These are phyloP conservation scores for Rousettus leschenaultii DNA, from an alignment of 2,113 vertebrate species.

Conservation along the genomic window DNA sequence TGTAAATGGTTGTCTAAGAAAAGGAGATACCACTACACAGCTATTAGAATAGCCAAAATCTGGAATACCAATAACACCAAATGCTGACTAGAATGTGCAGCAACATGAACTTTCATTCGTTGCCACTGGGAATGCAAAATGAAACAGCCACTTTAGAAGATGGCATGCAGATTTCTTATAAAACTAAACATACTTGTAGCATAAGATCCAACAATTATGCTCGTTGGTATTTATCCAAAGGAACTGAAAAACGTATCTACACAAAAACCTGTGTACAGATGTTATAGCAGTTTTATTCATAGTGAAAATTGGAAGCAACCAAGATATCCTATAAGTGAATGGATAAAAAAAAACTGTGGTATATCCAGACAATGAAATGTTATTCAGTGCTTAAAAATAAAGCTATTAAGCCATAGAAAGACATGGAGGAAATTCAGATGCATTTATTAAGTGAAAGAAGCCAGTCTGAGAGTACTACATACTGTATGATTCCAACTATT, in stretches of 20 bases:
- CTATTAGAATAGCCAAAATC: not conserved
- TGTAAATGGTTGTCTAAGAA: not conserved
- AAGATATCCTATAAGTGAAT: not conserved
- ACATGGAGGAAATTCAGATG: not conserved
- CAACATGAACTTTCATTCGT: not conserved
- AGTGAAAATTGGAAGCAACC: not conserved
- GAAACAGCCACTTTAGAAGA: not conserved
- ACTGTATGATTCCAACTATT: not conserved
- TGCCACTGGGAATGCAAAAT: not conserved
- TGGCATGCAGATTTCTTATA: not conserved
- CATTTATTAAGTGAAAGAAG: not conserved
- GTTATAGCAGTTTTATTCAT: not conserved
- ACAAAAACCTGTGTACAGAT: not conserved
- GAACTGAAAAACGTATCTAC: not conserved
- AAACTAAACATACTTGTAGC: not conserved
- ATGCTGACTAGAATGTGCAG: not conserved
- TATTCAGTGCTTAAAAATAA: not conserved
- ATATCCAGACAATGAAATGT: not conserved
- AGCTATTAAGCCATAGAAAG: not conserved
- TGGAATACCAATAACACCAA: not conserved
- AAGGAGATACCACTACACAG: not conserved
- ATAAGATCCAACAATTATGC: not conserved
- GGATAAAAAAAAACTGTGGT: not conserved
- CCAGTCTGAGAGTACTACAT: not conserved
- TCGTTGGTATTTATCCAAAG: not conserved